Base-by-base conservation (phyloP, 2,797 vertebrate species). In the Cirrhinus molitorella region DNA sequence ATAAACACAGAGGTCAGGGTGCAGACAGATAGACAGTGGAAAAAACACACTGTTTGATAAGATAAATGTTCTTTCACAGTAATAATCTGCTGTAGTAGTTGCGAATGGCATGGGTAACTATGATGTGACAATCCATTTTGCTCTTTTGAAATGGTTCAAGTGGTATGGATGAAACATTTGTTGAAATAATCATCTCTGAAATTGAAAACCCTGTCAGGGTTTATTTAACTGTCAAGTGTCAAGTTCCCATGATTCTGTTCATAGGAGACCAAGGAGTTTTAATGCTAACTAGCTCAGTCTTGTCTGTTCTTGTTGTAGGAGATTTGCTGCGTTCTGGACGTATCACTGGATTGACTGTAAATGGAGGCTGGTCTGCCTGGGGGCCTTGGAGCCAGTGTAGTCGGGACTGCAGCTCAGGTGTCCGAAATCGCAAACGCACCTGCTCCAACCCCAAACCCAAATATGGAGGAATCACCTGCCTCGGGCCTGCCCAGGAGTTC, bases 381-480 rank as follows among this genome's bases (percentile, higher is more conserved):
- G 94, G 94, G 0, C 94, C 97, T 0, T 99, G 98, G 98, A 96
- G 96, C 0, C 98, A 99, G 91, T 99, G 98, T 91, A 99, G 97
- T 84, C 94, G 97, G 7, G 98, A 99, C 92, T 99, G 98, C 88
- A 98, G 96, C 77, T 90, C 97, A 31, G 98, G 98, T 0, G 96
- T 99, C 84, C 96, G 98, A 70, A 98, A 94, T 84, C 95, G 97
- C 43, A 99, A 98, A 91, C 95, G 98, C 2, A 94, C 95, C 47
- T 99, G 98, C 92, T 98, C 93, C 87, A 99, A 95, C 83, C 98
- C 98, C 0, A 97, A 99, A 89, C 97, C 98, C 82, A 97, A 95
- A 83, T 96, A 96, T 0, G 98, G 98, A 17, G 98, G 98, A 5
- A 92, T 97, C 89, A 95, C 96, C 43, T 99, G 98, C 88, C 90